A percentile compares a stretch with the other conserved stretches of the same genome.
These are phyloP conservation scores for Clivina fossor DNA, from an alignment of 2,888 invertebrate genomes.

Conservation along the genomic window DNA sequence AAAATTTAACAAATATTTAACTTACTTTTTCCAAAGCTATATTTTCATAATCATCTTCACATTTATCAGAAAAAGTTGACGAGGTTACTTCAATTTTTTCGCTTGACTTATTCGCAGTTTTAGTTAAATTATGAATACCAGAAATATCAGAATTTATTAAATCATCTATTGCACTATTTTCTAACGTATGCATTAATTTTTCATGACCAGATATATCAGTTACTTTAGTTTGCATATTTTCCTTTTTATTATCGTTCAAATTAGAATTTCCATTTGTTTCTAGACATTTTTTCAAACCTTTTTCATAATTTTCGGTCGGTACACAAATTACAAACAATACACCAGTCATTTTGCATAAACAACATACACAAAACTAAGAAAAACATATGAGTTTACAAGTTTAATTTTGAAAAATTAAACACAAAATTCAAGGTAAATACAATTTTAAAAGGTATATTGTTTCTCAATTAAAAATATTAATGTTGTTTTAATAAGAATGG, in stretches of 20 bases:
- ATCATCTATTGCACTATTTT: constrained; percentile 1
- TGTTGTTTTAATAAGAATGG: too few species aligned
- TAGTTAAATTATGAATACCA: background rate
- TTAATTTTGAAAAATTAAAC: too few species aligned
- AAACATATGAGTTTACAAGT: too few species aligned
- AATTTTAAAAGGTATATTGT: too few species aligned
- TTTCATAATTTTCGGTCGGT: constrained; percentile 58
- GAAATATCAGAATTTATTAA: background rate
- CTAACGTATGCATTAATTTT: constrained; percentile 6
- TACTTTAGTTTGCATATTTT: constrained; percentile 3
- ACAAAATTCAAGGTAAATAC: too few species aligned
- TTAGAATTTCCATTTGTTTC: constrained; percentile 13
- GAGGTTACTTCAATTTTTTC: constrained; percentile 3
- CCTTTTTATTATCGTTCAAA: background rate
- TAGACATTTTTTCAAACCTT: constrained; percentile 41
- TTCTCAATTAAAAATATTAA: too few species aligned
- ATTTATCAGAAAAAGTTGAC: constrained; percentile 4
- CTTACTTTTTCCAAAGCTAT: constrained; percentile 25
- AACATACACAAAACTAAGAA: too few species aligned
- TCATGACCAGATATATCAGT: constrained; percentile 5
- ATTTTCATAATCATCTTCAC: constrained; percentile 13
- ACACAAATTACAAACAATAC: constrained; percentile 62
- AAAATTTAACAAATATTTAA: constrained; percentile 4
- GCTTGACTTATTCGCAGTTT: background rate
- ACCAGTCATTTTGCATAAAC: constrained; percentile 62